Evolutionary conservation across 1,140 invertebrate species (phyloP).

Genomic region (Drosophila bipectinata): DNA sequence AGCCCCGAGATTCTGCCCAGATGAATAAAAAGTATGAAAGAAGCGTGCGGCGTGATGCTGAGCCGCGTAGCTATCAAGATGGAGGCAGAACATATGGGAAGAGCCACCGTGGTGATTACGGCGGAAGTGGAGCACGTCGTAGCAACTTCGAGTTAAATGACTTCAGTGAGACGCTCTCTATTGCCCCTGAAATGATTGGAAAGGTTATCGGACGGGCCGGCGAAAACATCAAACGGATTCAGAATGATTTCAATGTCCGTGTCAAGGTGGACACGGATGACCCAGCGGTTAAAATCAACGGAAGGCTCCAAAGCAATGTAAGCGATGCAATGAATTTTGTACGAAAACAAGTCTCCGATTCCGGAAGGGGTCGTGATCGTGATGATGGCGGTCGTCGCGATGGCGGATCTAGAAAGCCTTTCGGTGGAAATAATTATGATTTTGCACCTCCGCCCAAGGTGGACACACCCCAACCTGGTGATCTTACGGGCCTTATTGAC

Average conservation of each 20-base stretch:
- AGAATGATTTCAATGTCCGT: constrained; percentile 65
- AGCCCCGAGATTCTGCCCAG: background rate
- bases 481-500: constrained; percentile 62
- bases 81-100: background rate
- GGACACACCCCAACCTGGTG: constrained; percentile 10
- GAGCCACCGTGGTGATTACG: background rate
- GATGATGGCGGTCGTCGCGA: background rate
- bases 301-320: constrained; percentile 33
- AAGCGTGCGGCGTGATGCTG: constrained; percentile 4
- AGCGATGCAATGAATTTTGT: constrained; percentile 43
- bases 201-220: constrained; percentile 67
- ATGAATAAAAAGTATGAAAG: constrained; percentile 27
- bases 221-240: constrained; percentile 61
- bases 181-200: constrained; percentile 50
- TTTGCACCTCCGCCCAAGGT: constrained; percentile 5
- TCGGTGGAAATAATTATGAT: constrained; percentile 23
- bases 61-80: constrained; percentile 5
- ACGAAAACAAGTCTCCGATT: constrained; percentile 33
- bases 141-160: background rate
- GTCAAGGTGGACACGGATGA: constrained; percentile 51
- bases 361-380: background rate
- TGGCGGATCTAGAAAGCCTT: background rate
- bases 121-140: background rate
- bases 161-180: constrained; percentile 34
- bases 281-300: constrained; percentile 33